A percentile compares a stretch with the other conserved stretches of the same genome.
These are phyloP conservation scores for Discoglossus pictus DNA, from an alignment of 2,797 vertebrate species.

Conservation along the genomic window DNA sequence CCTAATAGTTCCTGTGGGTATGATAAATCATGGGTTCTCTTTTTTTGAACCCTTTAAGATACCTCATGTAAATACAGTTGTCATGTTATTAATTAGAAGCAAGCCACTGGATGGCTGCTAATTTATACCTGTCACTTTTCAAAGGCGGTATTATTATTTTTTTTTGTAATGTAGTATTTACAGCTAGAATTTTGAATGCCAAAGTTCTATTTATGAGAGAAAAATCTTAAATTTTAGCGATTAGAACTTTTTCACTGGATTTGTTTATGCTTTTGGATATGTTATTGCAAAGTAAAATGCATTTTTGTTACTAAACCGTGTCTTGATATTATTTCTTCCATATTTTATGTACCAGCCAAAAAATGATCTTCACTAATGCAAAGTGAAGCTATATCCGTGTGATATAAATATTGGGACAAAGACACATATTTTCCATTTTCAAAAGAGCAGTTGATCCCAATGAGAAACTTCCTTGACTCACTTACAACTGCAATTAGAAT, in stretches of 20 bases:
- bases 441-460: no score
- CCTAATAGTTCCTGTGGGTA: constrained; percentile 63
- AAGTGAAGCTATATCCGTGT: no score
- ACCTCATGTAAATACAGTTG: constrained; percentile 81
- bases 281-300: constrained; percentile 83
- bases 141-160: constrained; percentile 62
- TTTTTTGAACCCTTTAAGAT: constrained; percentile 70
- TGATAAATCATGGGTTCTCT: constrained; percentile 67
- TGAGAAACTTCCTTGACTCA: no score
- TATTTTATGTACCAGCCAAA: no score
- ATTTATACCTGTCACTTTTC: constrained; percentile 73
- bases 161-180: constrained; percentile 81
- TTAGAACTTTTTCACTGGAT: constrained; percentile 83
- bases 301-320: constrained; percentile 75
- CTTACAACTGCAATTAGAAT: no score
- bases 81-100: constrained; percentile 71
- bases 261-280: constrained; percentile 80
- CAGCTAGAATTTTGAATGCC: constrained; percentile 92
- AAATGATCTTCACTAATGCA: no score
- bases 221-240: constrained; percentile 75
- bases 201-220: constrained; percentile 92
- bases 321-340: neutral
- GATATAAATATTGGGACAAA: no score
- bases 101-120: constrained; percentile 81
- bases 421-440: no score